Evolutionary conservation across 2,797 vertebrate genomes (phyloP), one percentile per base, ranked within the genome.

Genomic region (Thalassophryne amazonica): DNA sequence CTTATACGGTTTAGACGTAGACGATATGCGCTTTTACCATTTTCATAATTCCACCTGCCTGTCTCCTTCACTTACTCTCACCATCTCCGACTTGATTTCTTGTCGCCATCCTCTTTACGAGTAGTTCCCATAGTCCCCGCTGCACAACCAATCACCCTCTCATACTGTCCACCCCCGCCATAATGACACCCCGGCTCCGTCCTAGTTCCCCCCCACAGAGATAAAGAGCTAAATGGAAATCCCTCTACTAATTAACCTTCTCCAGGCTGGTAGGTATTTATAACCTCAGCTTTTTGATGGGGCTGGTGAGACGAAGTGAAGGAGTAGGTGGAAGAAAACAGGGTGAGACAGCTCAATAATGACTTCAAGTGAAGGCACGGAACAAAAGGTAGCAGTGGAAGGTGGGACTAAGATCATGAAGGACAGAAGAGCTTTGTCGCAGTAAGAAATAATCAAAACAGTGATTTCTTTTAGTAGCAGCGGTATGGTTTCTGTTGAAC

Each of bases 191-290:
- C 64, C 64, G 66, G 84, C 86, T 80, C 84, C 61, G 86, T 88
- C 86, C 89, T 89, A 91, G 80, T 91, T 91, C 65, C 76, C 78
- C 84, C 76, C 78, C 78, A 76, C 78, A 80, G 87, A 91, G 89
- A 89, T 88, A 79, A 86, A 88, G 78, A 81, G 75, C 81, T 90
- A 89, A 91, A 90, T 90, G 86, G 80, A 91, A 88, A 84, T 88
- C 87, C 65, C 84, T 84, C 76, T 78, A 66, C 88, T 90, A 90
- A 91, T 91, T 91, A 91, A 88, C 89, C 88, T 91, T 90, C 80
- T 86, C 76, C 79, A 64, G 83, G 84, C 81, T 80, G 73, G 60
- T 73, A 80, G 64, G 78, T 91, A 89, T 92, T 91, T 91, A 86
- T 90, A 88, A 85, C 84, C 50, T 29, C 58, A 38, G 39, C 68